phyloP scores from a whole-genome alignment of 2,888 invertebrate species.

The Caenorhabditis virilis region DNA sequence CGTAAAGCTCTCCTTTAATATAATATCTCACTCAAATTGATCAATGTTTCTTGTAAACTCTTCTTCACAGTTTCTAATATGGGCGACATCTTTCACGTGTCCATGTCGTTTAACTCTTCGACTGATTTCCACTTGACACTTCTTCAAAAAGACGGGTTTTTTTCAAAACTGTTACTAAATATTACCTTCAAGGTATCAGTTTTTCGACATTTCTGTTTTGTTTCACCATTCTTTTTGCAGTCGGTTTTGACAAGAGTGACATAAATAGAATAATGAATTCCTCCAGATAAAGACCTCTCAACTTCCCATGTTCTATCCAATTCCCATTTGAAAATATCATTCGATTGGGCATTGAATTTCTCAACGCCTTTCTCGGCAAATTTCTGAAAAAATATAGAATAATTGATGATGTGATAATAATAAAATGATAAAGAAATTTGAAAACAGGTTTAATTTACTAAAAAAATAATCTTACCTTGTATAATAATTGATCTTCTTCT shows the following conservation, averaged over 20 bases:
- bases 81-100: conserved; percentile 20
- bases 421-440: background rate
- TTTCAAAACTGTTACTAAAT: background rate
- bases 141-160: conserved; percentile 11
- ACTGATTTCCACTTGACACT: conserved; percentile 29
- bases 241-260: conserved; percentile 49
- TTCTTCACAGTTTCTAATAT: conserved; percentile 33
- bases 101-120: conserved; percentile 21
- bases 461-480: no score
- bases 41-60: conserved; percentile 33
- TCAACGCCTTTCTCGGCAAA: conserved; percentile 47
- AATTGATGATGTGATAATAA: no score
- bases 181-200: conserved; percentile 32
- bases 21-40: conserved; percentile 26
- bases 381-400: no score
- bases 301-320: conserved; percentile 47
- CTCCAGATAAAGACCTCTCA: conserved; percentile 37
- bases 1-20: no score
- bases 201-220: conserved; percentile 12
- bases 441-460: no score
- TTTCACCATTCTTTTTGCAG: conserved; percentile 43
- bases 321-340: conserved; percentile 48
- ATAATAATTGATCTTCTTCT: conserved; percentile 33
- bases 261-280: conserved; percentile 52
- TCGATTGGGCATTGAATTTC: conserved; percentile 53